phyloP scores from a whole-genome alignment of 2,888 invertebrate genomes.

The Leptinotarsa rubiginosa region DNA sequence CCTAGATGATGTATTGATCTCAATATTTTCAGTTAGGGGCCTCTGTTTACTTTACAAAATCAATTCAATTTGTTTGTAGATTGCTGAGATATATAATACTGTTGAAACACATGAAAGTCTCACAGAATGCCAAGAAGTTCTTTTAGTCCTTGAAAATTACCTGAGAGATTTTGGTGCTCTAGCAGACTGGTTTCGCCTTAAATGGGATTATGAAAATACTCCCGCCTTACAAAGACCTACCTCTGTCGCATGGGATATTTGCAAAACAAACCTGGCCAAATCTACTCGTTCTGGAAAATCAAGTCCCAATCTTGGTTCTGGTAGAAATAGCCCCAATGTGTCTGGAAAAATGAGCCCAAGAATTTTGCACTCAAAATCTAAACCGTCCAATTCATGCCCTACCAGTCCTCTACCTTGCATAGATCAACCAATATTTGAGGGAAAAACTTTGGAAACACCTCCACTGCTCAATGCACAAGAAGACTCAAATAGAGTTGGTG shows the following conservation, averaged over 20 bases:
- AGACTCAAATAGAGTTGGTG: not conserved
- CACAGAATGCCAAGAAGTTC: conserved; percentile 95
- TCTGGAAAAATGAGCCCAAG: conserved; percentile 74
- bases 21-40: not conserved
- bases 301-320: conserved; percentile 69
- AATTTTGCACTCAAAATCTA: conserved; percentile 65
- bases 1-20: not conserved
- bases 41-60: conserved; percentile 6
- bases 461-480: conserved; percentile 1
- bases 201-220: conserved; percentile 94
- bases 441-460: conserved; percentile 48
- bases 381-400: conserved; percentile 56
- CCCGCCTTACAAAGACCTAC: conserved; percentile 86
- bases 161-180: conserved; percentile 93
- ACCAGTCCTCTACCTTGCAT: conserved; percentile 66
- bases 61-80: conserved; percentile 61
- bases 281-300: conserved; percentile 65
- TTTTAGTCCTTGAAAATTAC: conserved; percentile 93
- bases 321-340: conserved; percentile 72
- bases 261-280: conserved; percentile 78
- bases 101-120: conserved; percentile 95
- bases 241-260: conserved; percentile 95
- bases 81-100: conserved; percentile 95
- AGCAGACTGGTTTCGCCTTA: conserved; percentile 92
- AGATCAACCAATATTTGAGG: conserved; percentile 64